phyloP scores from a whole-genome alignment of 2,113 vertebrate species.

The Cheirogaleus medius region DNA sequence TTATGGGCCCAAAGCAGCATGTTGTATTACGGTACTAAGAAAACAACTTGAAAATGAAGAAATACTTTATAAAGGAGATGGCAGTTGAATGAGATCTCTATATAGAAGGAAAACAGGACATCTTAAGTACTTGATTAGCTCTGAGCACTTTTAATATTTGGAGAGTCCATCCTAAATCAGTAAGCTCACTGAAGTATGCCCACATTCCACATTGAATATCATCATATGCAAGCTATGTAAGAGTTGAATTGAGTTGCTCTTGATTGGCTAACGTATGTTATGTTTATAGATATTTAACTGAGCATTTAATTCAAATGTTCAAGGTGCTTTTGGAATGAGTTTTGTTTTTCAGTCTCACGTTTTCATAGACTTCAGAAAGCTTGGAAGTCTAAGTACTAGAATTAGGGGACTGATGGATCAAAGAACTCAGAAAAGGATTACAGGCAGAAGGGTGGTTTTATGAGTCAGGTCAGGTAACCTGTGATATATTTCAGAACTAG shows the following conservation, averaged over 20 bases:
- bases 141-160: neutral
- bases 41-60: neutral
- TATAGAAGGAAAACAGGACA: neutral
- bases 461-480: neutral
- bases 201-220: accelerated
- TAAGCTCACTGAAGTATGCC: neutral
- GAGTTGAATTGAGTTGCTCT: neutral
- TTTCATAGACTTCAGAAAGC: neutral
- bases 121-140: neutral
- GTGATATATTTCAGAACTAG: accelerated
- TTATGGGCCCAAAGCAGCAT: neutral
- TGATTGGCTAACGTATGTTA: neutral
- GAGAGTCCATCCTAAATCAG: accelerated
- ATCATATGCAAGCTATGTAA: neutral
- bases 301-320: neutral
- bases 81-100: neutral
- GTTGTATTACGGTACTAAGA: neutral
- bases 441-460: neutral
- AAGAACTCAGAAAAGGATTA: neutral
- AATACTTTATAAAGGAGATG: neutral
- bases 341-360: neutral
- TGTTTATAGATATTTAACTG: neutral
- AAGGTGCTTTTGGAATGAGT: neutral
- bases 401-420: neutral
- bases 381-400: neutral